These are phyloP conservation scores for Fundulus diaphanus DNA, from an alignment of 2,797 vertebrate species.

Conservation along the genomic window DNA sequence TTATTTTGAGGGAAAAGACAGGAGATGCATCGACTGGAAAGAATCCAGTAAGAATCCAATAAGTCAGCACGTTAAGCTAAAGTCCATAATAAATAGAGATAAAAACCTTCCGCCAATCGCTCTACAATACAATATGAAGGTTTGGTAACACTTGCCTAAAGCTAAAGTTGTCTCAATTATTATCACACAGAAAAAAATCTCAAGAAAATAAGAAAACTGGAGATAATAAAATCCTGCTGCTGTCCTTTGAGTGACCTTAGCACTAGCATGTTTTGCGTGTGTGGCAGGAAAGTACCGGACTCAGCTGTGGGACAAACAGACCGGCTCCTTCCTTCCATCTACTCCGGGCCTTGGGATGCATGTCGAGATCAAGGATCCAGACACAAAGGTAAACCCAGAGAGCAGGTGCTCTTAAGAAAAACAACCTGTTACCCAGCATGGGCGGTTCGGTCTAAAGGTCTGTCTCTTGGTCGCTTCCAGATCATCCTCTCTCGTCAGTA, in stretches of 20 bases:
- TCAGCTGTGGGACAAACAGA: constrained; percentile 94
- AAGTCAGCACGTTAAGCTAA: too few relatives aligned
- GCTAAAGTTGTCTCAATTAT: neutral
- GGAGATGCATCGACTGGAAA: too few relatives aligned
- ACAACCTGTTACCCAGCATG: neutral
- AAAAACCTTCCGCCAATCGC: too few relatives aligned
- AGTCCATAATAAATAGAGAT: too few relatives aligned
- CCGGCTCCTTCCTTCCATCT: constrained; percentile 87
- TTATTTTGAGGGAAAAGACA: too few relatives aligned
- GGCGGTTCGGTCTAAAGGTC: neutral
- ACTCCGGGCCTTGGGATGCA: constrained; percentile 96
- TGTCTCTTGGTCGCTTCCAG: constrained; percentile 65
- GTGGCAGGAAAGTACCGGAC: constrained; percentile 91
- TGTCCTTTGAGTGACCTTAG: neutral
- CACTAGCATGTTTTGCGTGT: constrained; percentile 1
- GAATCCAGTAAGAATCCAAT: too few relatives aligned
- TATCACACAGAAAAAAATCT: neutral
- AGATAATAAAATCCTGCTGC: neutral
- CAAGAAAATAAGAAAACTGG: too few relatives aligned
- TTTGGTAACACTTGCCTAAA: neutral
- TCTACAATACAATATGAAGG: too few relatives aligned
- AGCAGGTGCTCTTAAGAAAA: neutral
- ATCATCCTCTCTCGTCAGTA: constrained; percentile 93
- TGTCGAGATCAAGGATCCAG: constrained; percentile 94
- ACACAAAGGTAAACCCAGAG: constrained; percentile 83